Evolutionary conservation across 1,140 invertebrate genomes (phyloP), one percentile per base, ranked within the genome.

Genomic region (Diprion similis): DNA sequence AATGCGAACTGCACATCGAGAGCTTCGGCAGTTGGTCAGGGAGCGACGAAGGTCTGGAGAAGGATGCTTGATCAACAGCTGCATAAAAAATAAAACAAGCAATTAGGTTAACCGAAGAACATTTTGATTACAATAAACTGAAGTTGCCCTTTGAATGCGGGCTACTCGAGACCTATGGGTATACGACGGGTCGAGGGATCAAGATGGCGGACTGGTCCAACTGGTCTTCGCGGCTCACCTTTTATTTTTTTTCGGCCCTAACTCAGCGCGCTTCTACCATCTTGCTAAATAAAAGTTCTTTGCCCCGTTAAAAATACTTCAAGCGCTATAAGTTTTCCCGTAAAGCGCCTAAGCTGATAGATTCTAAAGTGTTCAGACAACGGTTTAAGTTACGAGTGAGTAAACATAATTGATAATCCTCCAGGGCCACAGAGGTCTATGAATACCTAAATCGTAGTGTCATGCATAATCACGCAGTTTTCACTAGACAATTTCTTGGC

Each of bases 161-260:
- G 24, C 24, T 37, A 45, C 11, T 68, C 66, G 66, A 18, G 18
- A 11, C 66, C 17, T 68, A 45, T 46, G 19, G 69, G 24, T 37
- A 37, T 17, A 37, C n/a, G 15, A 15, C 46, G 51, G 51, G 51
- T 46, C 0, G 10, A 37, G 69, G 46, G 19, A 68, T 77, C 76
- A 78, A 82, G 76, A 83, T 82, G 80, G 80, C 78, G 74, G 77
- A 82, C 81, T 80, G 80, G 81, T 81, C 78, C 77, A 76, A 77
- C 80, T 66, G 78, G 77, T 83, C 73, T 78, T 66, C 64, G 24
- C 24, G 51, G 46, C 67, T 77, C 68, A 72, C 66, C 74, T 77
- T 78, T 77, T 59, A 59, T 59, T 66, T 68, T 75, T 77, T 78
- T 74, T 77, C 70, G 59, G 48, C 68, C 75, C 68, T 76, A 65